Evolutionary conservation across 2,888 invertebrate genomes (phyloP), one percentile per base, ranked within the genome.

Genomic region (Hyppa rectilinea): DNA sequence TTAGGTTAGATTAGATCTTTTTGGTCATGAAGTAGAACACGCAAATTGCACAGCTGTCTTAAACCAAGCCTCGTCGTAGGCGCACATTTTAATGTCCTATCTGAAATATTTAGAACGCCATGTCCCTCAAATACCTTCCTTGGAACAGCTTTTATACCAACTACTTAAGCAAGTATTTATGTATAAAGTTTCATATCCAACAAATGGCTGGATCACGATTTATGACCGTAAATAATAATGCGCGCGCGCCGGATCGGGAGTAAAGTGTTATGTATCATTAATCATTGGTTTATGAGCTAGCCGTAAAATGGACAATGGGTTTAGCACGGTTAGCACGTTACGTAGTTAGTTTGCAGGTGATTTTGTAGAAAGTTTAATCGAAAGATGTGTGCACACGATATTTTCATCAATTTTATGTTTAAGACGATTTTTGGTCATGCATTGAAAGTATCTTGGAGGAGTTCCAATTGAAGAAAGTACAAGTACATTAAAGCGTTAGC

Each of bases 141-240:
- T 12, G 53, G 26, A 47, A 68, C 20, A 34, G 12, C 29, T 40
- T 36, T 31, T 49, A 36, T 17, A 49, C 23, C 20, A 34, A 23
- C 82, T n/a, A 45, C 26, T 38, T 38, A 56, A 50, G 23, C 9
- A 14, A 56, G 56, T 45, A 58, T 26, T 40, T 47, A 47, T 52
- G 23, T 40, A n/a, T n/a, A n/a, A n/a, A 4, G 1, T 72, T 79
- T 72, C 23, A n/a, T 80, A 75, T 10, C 45, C 9, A 81, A 85
- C 87, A 89, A 92, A 93, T 90, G 83, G 86, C 83, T 77, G 29
- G 75, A 85, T 89, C 93, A 92, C 92, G 93, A 92, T 81, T 73
- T 76, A 43, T 53, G 73, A 64, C 73, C 65, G 78, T 85, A 87
- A 88, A 87, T 87, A 78, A 77, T 71, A 71, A 75, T 69, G 84